A percentile compares a stretch with the other conserved stretches of the same genome.
Conservation (phyloP, 2,888 invertebrate genomes). For the Catocala fraxini region DNA sequence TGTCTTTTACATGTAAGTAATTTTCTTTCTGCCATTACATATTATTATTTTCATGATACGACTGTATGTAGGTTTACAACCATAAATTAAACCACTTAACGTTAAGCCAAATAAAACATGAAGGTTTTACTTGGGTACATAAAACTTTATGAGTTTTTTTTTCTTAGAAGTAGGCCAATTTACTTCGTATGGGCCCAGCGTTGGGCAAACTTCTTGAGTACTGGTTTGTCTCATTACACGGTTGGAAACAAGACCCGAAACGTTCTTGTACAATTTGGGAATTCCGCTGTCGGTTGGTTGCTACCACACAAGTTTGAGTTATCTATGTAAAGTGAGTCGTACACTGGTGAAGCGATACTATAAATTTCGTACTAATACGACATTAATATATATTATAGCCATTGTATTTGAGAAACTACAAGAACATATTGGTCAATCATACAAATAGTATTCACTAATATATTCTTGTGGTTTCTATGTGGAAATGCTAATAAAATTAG, state of each 20-base stretch:
- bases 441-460: too few species aligned
- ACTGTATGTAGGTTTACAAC: too few species aligned
- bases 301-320: constrained; percentile 52
- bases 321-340: constrained; percentile 41
- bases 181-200: constrained; percentile 12
- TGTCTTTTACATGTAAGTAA: constrained; percentile 4
- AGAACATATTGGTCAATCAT: too few species aligned
- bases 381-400: not conserved
- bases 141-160: not conserved
- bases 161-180: constrained; percentile 13
- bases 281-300: constrained; percentile 53
- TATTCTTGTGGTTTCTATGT: too few species aligned
- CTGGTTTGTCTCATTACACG: constrained; percentile 33
- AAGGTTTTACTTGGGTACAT: constrained; percentile 3
- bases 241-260: constrained; percentile 26
- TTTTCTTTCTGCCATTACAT: not conserved
- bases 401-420: too few species aligned
- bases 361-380: constrained; percentile 1
- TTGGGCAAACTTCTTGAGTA: constrained; percentile 24
- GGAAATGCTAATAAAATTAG: too few species aligned
- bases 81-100: not conserved
- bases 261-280: constrained; percentile 58
- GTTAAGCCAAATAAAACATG: not conserved
- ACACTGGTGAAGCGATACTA: constrained; percentile 19
- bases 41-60: too few species aligned